Base-by-base conservation (phyloP, 2,888 invertebrate species). In the Ferrisia virgata region DNA sequence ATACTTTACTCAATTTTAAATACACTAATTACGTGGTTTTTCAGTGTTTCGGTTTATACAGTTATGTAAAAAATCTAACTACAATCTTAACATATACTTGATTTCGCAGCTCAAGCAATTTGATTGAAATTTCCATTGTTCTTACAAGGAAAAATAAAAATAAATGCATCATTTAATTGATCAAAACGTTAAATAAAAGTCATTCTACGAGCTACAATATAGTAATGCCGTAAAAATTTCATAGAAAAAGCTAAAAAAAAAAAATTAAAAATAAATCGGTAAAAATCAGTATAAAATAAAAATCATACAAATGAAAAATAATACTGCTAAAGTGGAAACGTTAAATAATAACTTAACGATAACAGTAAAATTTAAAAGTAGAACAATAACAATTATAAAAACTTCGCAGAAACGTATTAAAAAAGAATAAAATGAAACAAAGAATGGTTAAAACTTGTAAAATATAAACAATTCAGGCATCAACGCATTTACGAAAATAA, bases 51-150 rank as follows among this genome's bases (percentile, higher is more conserved):
- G 2, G 2, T 64, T 64, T 64, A 28, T 64, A 64, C 64, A 28
- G 9, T 64, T 64, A 13, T 31, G 28, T 31, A 64, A 53, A 53
- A 64, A 64, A 64, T 18, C 18, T 53, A 64, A 28, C 28, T 2
- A 28, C 9, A 33, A 76, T 36, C 72, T 76, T 76, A 36, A 76
- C 31, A 76, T 76, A 76, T 13, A 36, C 72, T 76, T 76, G 33
- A 76, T 76, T 76, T 76, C 31, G 72, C 36, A 36, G 31, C 33
- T 36, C 64, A 82, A 82, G 82, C 82, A 64, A 39, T 82, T 82
- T 82, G 82, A 82, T 82, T 82, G 69, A 82, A 82, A 64, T 58
- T 64, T 33, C 8, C 36, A 53, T 82, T 25, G 53, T 82, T 36
- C 72, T 58, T 31, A 72, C 13, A 33, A 36, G 18, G 18, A 76